Evolutionary conservation across 1,140 invertebrate genomes (phyloP).

Genomic region (Ptiloglossa arizonensis): DNA sequence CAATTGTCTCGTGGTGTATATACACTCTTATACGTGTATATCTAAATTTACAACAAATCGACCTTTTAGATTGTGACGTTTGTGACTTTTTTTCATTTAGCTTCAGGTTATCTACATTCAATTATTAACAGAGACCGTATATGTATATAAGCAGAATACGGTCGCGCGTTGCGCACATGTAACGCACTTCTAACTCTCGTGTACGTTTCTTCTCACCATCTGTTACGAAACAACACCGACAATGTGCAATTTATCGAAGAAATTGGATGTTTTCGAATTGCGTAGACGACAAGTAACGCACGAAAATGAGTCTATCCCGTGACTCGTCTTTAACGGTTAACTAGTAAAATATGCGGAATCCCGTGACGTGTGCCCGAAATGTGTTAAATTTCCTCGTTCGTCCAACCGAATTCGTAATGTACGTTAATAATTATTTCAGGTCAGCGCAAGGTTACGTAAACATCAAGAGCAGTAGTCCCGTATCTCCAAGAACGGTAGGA

Average conservation of each 20-base stretch:
- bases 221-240: background rate
- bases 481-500: conserved; percentile 78
- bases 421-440: conserved; percentile 58
- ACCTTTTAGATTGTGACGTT: no score
- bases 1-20: no score
- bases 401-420: conserved; percentile 1
- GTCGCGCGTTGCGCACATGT: background rate
- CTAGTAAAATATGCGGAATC: background rate
- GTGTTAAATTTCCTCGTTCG: background rate
- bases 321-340: background rate
- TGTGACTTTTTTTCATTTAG: no score
- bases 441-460: conserved; percentile 78
- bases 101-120: no score
- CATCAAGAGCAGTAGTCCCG: conserved; percentile 80
- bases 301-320: background rate
- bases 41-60: no score
- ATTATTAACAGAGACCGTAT: no score
- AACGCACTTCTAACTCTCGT: background rate
- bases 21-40: no score
- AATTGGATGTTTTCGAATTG: background rate
- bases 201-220: background rate
- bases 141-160: background rate
- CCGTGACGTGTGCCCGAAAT: background rate
- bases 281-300: background rate
- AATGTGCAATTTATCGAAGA: background rate